These are phyloP conservation scores for Antechinus flavipes DNA, from an alignment of 2,113 vertebrate species.

Conservation along the genomic window DNA sequence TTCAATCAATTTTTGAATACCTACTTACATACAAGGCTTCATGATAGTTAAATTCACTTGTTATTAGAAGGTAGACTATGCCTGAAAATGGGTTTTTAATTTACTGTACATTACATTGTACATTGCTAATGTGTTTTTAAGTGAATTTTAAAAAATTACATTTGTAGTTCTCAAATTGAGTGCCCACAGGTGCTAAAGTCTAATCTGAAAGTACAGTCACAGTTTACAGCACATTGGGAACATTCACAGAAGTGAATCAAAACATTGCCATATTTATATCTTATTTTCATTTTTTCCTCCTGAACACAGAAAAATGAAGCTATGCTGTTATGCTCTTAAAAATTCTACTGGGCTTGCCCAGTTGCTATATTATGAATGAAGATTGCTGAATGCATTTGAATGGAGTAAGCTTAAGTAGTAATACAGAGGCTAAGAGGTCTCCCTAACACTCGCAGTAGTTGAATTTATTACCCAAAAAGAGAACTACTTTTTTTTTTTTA, in stretches of 20 bases:
- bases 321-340: conserved; percentile 1
- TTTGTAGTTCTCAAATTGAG: conserved; percentile 39
- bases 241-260: conserved; percentile 44
- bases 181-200: conserved; percentile 48
- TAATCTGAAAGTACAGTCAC: conserved; percentile 42
- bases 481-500: background rate
- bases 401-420: background rate
- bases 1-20: conserved; percentile 26
- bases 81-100: conserved; percentile 30
- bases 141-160: conserved; percentile 54
- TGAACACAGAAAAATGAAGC: conserved; percentile 45
- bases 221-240: conserved; percentile 42
- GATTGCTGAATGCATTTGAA: conserved; percentile 1
- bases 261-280: conserved; percentile 59
- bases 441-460: background rate
- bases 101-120: conserved; percentile 28
- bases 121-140: conserved; percentile 43
- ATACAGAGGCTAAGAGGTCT: conserved; percentile 30
- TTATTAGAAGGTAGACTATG: background rate
- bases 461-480: conserved; percentile 24
- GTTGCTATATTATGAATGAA: conserved; percentile 23
- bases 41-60: conserved; percentile 7
- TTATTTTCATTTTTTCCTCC: conserved; percentile 56
- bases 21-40: background rate
- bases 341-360: conserved; percentile 32